Evolutionary conservation across 2,113 vertebrate species (phyloP).

Genomic region (Tetrao urogallus): DNA sequence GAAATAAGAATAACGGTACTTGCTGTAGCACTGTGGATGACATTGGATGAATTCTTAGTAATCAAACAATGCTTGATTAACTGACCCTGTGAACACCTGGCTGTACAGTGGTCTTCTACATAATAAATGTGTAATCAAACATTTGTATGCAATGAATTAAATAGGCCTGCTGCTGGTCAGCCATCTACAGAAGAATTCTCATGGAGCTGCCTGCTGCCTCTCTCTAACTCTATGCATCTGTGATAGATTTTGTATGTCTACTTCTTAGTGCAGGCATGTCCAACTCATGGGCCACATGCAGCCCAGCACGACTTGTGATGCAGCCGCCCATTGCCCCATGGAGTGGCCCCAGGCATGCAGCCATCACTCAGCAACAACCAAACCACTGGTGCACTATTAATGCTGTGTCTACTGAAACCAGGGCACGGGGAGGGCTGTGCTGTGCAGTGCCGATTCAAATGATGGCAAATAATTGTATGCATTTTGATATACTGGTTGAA

Average conservation of each 20-base stretch:
- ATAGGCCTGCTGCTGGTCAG: conserved; percentile 10
- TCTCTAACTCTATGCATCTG: not conserved
- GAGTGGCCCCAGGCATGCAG: no score
- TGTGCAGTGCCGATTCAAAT: no score
- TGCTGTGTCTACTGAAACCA: no score
- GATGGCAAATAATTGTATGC: no score
- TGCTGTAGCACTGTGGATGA: not conserved
- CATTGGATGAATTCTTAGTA: not conserved
- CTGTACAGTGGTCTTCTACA: not conserved
- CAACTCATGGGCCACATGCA: no score
- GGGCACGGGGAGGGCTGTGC: no score
- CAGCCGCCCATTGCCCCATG: no score
- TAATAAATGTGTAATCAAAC: not conserved
- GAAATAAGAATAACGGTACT: not conserved
- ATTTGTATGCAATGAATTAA: conserved; percentile 14
- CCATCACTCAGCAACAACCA: no score
- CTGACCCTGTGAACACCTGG: not conserved
- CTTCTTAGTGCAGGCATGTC: not conserved
- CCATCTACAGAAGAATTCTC: not conserved
- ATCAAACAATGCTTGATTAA: conserved; percentile 1
- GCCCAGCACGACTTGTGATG: no score
- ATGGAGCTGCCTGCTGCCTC: not conserved
- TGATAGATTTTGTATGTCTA: not conserved
- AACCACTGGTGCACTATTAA: no score
- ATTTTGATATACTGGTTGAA: no score